phyloP scores from a whole-genome alignment of 2,113 vertebrate species.

The Mesitornis unicolor region DNA sequence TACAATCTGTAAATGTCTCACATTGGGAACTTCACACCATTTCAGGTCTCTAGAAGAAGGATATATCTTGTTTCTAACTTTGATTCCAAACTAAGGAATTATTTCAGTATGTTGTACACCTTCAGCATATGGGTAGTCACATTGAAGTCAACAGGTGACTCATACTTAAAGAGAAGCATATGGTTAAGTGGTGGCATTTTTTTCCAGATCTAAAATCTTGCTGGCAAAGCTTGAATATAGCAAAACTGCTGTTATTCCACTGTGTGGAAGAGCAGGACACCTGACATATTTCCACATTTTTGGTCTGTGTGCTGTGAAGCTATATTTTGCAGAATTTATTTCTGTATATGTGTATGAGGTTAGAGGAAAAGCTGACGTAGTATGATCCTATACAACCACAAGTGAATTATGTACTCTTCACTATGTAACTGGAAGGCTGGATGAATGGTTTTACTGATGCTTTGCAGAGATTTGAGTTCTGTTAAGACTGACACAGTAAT shows the following conservation, averaged over 20 bases:
- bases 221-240: not conserved
- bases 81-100: not conserved
- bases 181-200: not conserved
- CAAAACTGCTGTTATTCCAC: not conserved
- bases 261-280: not conserved
- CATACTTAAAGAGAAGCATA: not conserved
- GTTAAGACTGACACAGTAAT: not conserved
- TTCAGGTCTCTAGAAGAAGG: not conserved
- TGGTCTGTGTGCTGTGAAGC: not conserved
- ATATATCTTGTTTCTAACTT: not conserved
- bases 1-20: not conserved
- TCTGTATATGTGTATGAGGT: not conserved
- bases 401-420: not conserved
- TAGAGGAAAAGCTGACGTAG: not conserved
- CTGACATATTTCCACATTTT: not conserved
- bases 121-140: not conserved
- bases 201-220: not conserved
- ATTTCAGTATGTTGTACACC: not conserved
- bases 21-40: not conserved
- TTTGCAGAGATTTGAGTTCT: not conserved
- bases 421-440: not conserved
- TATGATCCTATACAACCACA: not conserved
- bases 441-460: not conserved
- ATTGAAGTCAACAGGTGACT: conserved; percentile 39
- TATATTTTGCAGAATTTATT: not conserved